phyloP scores from a whole-genome alignment of 2,888 invertebrate genomes.

The Lasioglossum malachurum region DNA sequence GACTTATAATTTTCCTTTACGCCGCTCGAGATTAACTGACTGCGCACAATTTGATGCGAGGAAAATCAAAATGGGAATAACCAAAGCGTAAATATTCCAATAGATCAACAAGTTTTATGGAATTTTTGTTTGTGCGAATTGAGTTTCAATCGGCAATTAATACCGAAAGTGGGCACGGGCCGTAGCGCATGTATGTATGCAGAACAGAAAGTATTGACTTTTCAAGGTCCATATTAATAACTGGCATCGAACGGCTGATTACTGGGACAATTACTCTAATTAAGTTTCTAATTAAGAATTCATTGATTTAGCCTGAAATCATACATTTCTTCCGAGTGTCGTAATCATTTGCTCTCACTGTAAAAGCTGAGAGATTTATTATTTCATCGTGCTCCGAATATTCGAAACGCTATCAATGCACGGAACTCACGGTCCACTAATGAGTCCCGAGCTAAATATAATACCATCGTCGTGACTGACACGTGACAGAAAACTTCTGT shows the following conservation, averaged over 20 bases:
- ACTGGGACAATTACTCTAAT: not conserved
- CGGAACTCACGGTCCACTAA: not conserved
- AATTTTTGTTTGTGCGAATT: not conserved
- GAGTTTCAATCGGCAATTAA: not conserved
- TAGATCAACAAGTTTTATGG: not conserved
- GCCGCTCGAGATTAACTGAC: not conserved
- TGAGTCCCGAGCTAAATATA: not conserved
- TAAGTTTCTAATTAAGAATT: not conserved
- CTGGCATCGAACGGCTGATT: no score
- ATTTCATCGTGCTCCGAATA: not conserved
- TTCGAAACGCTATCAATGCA: not conserved
- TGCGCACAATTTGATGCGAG: not conserved
- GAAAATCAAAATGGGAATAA: not conserved
- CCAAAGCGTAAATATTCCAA: not conserved
- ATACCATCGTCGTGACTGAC: not conserved
- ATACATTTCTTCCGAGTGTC: not conserved
- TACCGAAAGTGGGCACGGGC: not conserved
- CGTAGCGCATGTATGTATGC: not conserved
- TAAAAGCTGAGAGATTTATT: not conserved
- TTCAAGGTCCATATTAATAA: not conserved
- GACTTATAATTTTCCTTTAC: not conserved
- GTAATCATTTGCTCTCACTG: not conserved
- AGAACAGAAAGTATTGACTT: not conserved
- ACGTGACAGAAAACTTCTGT: slow-evolving; percentile 2
- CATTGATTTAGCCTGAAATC: not conserved